phyloP scores from a whole-genome alignment of 2,797 vertebrate genomes.

The Hoplostethus mediterraneus region DNA sequence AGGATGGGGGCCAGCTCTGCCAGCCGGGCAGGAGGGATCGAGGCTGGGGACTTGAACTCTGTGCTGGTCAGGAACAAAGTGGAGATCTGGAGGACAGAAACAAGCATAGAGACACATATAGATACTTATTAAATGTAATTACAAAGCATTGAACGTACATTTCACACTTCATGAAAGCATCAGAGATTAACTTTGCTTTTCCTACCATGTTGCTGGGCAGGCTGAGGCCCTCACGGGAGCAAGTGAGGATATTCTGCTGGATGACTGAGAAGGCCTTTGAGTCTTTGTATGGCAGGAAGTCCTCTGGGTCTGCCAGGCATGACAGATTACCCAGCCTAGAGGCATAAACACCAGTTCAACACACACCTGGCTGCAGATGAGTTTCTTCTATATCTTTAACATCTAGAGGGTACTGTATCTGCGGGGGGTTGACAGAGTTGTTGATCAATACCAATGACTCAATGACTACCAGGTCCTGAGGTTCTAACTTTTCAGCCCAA shows the following conservation, averaged over 20 bases:
- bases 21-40: constrained; percentile 66
- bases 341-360: constrained; percentile 27
- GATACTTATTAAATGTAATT: background rate
- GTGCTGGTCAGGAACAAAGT: constrained; percentile 70
- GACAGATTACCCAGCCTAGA: constrained; percentile 79
- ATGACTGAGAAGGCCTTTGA: constrained; percentile 74
- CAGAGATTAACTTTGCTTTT: background rate
- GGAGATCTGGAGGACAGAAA: constrained; percentile 72
- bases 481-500: too few species aligned
- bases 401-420: too few species aligned
- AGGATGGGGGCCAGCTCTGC: constrained; percentile 75
- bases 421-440: too few species aligned
- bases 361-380: constrained; percentile 4
- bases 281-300: constrained; percentile 75
- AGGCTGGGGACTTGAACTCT: constrained; percentile 67
- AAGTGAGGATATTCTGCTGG: constrained; percentile 74
- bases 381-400: background rate
- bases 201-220: constrained; percentile 81
- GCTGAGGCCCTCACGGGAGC: constrained; percentile 62
- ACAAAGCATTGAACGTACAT: background rate
- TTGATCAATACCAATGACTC: too few species aligned
- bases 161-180: background rate
- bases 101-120: background rate
- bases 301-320: constrained; percentile 78
- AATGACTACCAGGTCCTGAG: too few species aligned